Base-by-base conservation (phyloP, 2,888 invertebrate genomes). In the Drosophila hamatofila region DNA sequence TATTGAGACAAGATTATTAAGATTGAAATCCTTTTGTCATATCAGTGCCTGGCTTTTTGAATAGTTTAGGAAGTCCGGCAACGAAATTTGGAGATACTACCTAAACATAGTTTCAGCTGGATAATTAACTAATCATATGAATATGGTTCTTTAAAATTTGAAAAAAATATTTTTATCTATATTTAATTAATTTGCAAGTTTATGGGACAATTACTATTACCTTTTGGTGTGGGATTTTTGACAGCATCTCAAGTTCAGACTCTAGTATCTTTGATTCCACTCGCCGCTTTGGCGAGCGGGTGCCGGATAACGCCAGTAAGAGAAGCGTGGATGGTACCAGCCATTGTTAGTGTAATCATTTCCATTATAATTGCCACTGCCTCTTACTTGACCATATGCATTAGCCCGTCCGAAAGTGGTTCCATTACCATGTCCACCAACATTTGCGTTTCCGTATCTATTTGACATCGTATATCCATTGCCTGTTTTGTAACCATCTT, bases 251-350 rank as follows among this genome's bases (percentile, higher is more conserved):
- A 12, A 18, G 0, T 25, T 14, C 3, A 11, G 7, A 0, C 3
- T 18, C 16, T 49, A 39, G 21, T 21, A 27, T 49, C 52, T 60
- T 23, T 14, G n/a, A 23, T 44, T 39, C 12, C 37, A 55, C 14
- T 64, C 69, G 25, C 1, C 3, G 16, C 18, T n/a, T 11, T 35
- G 25, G 8, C 70, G 72, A 18, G 27, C 16, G 14, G 51, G 56
- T 3, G 69, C 52, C 68, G 78, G 68, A 59, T 80, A 83, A 21
- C 56, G 73, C 68, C 56, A 84, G 48, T 74, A 73, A n/a, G 85
- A 56, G 57, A 76, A 84, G 14, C 74, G 66, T 1, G 83, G 64
- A 30, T 73, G 81, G 37, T 65, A 63, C 76, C 85, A 84, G n/a
- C 63, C 46, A 27, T 54, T 63, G 21, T 52, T 72, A 57, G 64